phyloP scores from a whole-genome alignment of 2,888 invertebrate genomes.

The Eupithecia vulgata region DNA sequence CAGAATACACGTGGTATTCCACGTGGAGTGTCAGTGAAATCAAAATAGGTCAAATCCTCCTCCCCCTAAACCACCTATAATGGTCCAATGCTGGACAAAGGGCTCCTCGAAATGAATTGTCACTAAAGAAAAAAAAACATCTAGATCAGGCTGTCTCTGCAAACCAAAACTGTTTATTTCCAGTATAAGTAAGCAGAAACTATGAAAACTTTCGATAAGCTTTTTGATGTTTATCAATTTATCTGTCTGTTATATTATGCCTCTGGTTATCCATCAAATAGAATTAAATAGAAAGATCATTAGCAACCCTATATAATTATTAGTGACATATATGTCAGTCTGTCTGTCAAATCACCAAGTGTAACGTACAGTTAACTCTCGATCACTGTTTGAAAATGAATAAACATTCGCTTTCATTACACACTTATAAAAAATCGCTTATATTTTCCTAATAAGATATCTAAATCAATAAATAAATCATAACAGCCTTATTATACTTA shows the following conservation, averaged over 20 bases:
- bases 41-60: too few relatives aligned
- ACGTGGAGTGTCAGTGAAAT: too few relatives aligned
- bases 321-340: slow-evolving; percentile 56
- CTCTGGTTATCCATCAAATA: too few relatives aligned
- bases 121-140: not conserved
- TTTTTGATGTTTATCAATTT: too few relatives aligned
- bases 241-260: too few relatives aligned
- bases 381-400: slow-evolving; percentile 37
- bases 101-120: not conserved
- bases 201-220: too few relatives aligned
- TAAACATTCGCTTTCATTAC: not conserved
- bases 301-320: slow-evolving; percentile 27
- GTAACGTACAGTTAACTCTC: slow-evolving; percentile 62
- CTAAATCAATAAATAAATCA: not conserved
- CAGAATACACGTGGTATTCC: too few relatives aligned
- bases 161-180: too few relatives aligned
- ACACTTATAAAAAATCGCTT: not conserved
- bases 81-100: too few relatives aligned
- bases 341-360: slow-evolving; percentile 58
- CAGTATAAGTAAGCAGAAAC: too few relatives aligned
- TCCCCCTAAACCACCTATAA: too few relatives aligned
- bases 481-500: too few relatives aligned
- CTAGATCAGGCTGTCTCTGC: not conserved
- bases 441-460: not conserved
- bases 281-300: not conserved